Percentiles rank a stretch among this genome's conserved stretches.
phyloP scores from a whole-genome alignment of 2,113 vertebrate genomes.

The Phrynocephalus versicolor region DNA sequence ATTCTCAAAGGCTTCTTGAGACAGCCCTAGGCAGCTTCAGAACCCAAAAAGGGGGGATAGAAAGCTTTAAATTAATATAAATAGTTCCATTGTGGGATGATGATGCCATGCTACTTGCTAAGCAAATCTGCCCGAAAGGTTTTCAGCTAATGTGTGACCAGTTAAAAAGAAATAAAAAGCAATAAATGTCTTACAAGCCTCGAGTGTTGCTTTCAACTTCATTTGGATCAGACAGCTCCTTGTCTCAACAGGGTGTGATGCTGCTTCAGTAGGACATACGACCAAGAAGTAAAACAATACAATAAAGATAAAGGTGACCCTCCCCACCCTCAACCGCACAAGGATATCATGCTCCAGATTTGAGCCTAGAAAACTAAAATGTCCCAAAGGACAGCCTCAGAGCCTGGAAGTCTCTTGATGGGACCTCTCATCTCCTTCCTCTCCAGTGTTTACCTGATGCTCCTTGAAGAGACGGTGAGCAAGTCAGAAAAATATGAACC shows the following conservation, averaged over 20 bases:
- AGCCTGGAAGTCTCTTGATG: neutral
- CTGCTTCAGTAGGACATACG: neutral
- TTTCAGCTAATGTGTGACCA: no score
- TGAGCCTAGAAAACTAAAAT: neutral
- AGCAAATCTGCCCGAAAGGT: no score
- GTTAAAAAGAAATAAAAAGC: no score
- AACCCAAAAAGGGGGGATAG: neutral
- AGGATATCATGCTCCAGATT: neutral
- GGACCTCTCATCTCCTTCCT: neutral
- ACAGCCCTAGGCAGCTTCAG: neutral
- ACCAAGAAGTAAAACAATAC: neutral
- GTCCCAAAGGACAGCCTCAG: no score
- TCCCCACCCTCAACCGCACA: neutral
- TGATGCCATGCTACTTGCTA: no score
- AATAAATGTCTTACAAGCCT: neutral
- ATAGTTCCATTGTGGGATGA: no score
- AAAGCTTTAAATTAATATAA: no score
- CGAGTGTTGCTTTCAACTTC: neutral
- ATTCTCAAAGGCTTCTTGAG: no score
- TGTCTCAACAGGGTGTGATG: neutral
- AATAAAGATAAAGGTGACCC: neutral
- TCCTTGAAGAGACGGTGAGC: neutral
- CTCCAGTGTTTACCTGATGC: neutral
- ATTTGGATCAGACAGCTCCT: no score
- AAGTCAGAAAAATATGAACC: neutral